phyloP scores from a whole-genome alignment of 2,113 vertebrate species.

The Axis porcinus region DNA sequence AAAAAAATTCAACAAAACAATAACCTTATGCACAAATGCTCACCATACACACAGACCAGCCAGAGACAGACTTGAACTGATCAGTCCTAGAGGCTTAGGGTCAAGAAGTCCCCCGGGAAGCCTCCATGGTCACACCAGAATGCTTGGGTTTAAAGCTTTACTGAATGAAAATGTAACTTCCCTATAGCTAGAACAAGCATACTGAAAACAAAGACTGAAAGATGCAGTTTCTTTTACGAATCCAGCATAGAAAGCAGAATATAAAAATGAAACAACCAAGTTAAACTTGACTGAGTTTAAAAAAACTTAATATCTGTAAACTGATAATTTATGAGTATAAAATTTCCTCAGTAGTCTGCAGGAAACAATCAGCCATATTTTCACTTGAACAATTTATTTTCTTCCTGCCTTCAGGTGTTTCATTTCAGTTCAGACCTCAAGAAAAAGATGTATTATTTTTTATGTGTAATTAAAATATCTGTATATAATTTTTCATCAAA shows the following conservation, averaged over 20 bases:
- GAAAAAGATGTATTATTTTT: background rate
- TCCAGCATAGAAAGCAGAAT: background rate
- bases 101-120: background rate
- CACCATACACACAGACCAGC: background rate
- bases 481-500: background rate
- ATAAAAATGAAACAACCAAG: conserved; percentile 1
- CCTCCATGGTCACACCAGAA: background rate
- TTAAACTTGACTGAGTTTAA: background rate
- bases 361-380: background rate
- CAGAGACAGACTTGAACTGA: background rate
- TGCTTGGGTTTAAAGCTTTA: background rate
- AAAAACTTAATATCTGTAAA: background rate
- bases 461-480: background rate
- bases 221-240: background rate
- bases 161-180: background rate
- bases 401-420: background rate
- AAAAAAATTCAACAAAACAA: background rate
- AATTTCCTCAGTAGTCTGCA: background rate
- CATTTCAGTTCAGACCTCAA: conserved; percentile 11
- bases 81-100: background rate
- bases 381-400: background rate
- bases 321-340: background rate
- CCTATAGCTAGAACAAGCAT: background rate
- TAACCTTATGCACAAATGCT: background rate
- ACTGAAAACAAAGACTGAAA: background rate